Percentiles rank a stretch among this genome's conserved stretches.
These are phyloP conservation scores for Lethocerus indicus DNA, from an alignment of 1,140 invertebrate genomes.

Conservation along the genomic window DNA sequence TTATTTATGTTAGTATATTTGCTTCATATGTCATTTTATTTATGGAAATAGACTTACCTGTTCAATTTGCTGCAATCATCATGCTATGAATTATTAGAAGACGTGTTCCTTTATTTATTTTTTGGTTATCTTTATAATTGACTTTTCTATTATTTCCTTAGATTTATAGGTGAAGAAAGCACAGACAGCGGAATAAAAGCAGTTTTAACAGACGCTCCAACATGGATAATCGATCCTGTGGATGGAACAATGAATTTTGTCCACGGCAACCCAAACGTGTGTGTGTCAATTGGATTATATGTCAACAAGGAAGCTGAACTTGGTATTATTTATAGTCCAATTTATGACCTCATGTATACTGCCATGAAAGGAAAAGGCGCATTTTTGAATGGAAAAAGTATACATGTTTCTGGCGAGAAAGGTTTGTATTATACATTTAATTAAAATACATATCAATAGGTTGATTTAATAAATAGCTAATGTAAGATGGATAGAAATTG, in stretches of 20 bases:
- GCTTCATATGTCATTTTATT: no score
- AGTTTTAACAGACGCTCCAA: constrained; percentile 71
- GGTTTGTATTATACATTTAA: no score
- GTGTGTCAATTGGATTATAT: constrained; percentile 44
- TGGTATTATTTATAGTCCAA: constrained; percentile 82
- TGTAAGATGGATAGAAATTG: no score
- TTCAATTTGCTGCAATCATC: no score
- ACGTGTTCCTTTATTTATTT: no score
- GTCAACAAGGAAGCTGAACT: constrained; percentile 37
- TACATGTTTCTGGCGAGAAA: constrained; percentile 50
- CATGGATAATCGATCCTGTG: constrained; percentile 93
- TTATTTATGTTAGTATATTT: no score
- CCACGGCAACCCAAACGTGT: constrained; percentile 65
- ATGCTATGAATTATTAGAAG: no score
- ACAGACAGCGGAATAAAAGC: constrained; percentile 51
- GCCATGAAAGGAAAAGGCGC: constrained; percentile 75
- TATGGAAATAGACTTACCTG: no score
- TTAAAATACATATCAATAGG: no score
- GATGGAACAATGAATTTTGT: constrained; percentile 89
- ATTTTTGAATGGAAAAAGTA: constrained; percentile 63
- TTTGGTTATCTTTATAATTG: no score
- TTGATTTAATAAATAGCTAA: no score
- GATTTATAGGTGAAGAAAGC: constrained; percentile 95
- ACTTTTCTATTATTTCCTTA: no score
- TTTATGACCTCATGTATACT: constrained; percentile 72